Base-by-base conservation (phyloP, 2,797 vertebrate species). In the Babyrousa celebensis region DNA sequence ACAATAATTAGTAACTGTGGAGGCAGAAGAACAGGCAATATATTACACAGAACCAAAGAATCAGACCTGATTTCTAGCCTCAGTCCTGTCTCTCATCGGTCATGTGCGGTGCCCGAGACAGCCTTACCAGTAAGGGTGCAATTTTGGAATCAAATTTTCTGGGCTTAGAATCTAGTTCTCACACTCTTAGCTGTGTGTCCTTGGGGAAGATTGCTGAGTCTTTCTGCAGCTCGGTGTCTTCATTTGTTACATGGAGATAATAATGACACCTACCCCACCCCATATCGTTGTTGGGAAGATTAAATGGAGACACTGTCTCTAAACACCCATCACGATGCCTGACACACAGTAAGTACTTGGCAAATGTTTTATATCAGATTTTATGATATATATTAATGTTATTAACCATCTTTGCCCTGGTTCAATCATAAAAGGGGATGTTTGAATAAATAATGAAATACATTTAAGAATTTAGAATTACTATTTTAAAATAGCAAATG, bases 51-150 rank as follows among this genome's bases (percentile, higher is more conserved):
- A 20, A 16, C 32, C n/a, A 4, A 25, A 68, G 27, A 43, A 6
- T n/a, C 67, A 8, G 32, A 32, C 1, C 18, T 11, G 25, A 43
- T 18, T 25, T 9, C 12, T 29, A 56, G 67, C 32, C 12, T 0
- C 10, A 18, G 21, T 21, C 56, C 72, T 6, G 11, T 21, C 25
- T 11, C 36, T 18, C 6, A 40, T 0, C 56, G 14, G 17, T 60
- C 3, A 14, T 0, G 32, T 1, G 29, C 36, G 20, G 18, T 3
- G 6, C 17, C 29, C 1, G 2, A 12, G n/a, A 52, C 43, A 14
- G 27, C 56, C 23, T 0, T 56, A 65, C 32, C 85, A 88, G 0
- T 23, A 23, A n/a, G 75, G 5, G n/a, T 2, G 1, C 0, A 27
- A 27, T 36, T 56, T 12, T 23, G 36, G 60, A 36, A 8, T n/a